Evolutionary conservation across 2,797 vertebrate species (phyloP), one percentile per base, ranked within the genome.

Genomic region (Macropus fuliginosus): DNA sequence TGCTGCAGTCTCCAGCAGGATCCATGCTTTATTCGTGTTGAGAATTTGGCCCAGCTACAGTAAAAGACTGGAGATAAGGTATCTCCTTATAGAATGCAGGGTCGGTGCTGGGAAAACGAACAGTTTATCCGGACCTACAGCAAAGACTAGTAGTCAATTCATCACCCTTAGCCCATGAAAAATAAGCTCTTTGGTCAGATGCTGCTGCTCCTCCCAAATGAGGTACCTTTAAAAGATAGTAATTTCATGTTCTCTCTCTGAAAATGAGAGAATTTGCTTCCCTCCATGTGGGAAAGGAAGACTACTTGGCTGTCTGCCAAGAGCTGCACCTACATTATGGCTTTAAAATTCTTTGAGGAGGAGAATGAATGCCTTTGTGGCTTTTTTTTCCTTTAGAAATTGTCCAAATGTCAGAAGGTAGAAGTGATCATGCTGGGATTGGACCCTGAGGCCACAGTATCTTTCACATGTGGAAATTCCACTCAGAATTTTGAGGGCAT

Each of bases 51-150:
- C 74, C 40, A 50, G 40, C 74, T 87, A 50, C 56, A 50, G 34
- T 6, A 74, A 81, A 28, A 8, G 14, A n/a, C 16, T 28, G 10
- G 90, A 97, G 94, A 92, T 52, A 90, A 94, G 1, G 31, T 56
- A 66, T 50, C 40, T 66, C 92, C 94, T 81, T 31, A 54, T 56
- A 46, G 3, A 50, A 92, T 0, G 57, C 95, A 92, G 94, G 11
- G 92, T 52, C 91, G 29, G 5, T 74, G 56, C 29, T 91, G 66
- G 91, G 12, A 90, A 28, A 91, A 95, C 1, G 56, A 24, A 46
- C 0, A 12, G 31, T 92, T 87, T 28, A 92, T 66, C 57, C 91
- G 93, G 89, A 56, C 91, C 87, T 87, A 95, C 66, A 96, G 87
- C 16, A 91, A 92, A 6, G 54, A 91, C 66, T 62, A 93, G 31